Percentiles rank a stretch among this genome's conserved stretches.
phyloP scores from a whole-genome alignment of 2,113 vertebrate species.

The Anarrhichthys ocellatus region DNA sequence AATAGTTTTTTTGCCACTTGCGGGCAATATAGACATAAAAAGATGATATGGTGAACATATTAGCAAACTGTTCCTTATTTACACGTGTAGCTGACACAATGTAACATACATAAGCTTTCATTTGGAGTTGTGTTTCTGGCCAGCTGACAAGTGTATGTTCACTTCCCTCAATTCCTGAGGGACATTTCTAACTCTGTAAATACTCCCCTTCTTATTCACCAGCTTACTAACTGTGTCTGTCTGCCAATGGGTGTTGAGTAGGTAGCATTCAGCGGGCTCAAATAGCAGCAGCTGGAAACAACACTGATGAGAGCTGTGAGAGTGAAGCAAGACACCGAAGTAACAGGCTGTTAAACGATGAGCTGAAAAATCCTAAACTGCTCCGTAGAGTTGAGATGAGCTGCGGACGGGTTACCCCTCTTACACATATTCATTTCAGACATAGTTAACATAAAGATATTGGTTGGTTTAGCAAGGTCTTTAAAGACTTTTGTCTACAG shows the following conservation, averaged over 20 bases:
- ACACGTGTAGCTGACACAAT: background rate
- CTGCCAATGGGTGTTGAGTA: background rate
- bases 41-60: background rate
- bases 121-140: no score
- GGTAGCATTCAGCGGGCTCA: background rate
- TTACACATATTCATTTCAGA: background rate
- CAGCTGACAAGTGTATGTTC: background rate
- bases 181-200: slow-evolving; percentile 1
- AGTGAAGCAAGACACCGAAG: background rate
- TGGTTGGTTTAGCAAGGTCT: background rate
- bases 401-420: background rate
- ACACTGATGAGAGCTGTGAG: background rate
- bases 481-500: background rate
- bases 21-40: background rate
- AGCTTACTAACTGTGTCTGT: background rate
- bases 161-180: background rate
- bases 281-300: slow-evolving; percentile 7
- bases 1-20: background rate
- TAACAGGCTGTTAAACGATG: no score
- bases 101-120: no score
- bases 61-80: background rate
- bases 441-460: background rate
- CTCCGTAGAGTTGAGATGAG: background rate
- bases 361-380: slow-evolving; percentile 8
- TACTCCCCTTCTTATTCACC: background rate